Evolutionary conservation across 2,797 vertebrate species (phyloP).

Genomic region (Poliocrania exsul): DNA sequence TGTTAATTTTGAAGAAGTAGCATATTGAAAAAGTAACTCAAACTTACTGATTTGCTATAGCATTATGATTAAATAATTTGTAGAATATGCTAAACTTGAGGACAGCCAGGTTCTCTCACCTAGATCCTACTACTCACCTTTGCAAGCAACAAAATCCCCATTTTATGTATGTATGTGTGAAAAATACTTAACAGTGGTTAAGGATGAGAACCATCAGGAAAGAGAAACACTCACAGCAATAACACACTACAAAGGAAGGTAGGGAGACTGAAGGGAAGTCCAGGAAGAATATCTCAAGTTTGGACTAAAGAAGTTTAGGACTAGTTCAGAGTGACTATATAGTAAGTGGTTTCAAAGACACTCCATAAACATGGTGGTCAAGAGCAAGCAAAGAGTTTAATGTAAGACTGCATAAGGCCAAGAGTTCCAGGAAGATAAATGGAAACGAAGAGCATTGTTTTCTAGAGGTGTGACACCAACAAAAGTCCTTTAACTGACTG

Average conservation of each 20-base stretch:
- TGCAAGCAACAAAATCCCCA: neutral
- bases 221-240: neutral
- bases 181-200: neutral
- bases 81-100: neutral
- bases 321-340: neutral
- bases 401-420: neutral
- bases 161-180: neutral
- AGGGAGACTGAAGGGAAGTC: neutral
- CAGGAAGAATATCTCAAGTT: neutral
- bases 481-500: neutral
- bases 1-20: neutral
- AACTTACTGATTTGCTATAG: neutral
- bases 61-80: neutral
- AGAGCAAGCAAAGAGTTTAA: neutral
- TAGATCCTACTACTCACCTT: neutral
- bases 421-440: neutral
- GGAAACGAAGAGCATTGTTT: neutral
- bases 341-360: neutral
- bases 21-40: neutral
- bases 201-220: neutral
- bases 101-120: neutral
- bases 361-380: neutral
- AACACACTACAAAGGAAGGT: neutral
- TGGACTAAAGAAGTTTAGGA: neutral
- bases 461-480: neutral